Percentiles rank a stretch among this genome's conserved stretches.
phyloP scores from a whole-genome alignment of 1,140 invertebrate species.

The Heterodera schachtii region DNA sequence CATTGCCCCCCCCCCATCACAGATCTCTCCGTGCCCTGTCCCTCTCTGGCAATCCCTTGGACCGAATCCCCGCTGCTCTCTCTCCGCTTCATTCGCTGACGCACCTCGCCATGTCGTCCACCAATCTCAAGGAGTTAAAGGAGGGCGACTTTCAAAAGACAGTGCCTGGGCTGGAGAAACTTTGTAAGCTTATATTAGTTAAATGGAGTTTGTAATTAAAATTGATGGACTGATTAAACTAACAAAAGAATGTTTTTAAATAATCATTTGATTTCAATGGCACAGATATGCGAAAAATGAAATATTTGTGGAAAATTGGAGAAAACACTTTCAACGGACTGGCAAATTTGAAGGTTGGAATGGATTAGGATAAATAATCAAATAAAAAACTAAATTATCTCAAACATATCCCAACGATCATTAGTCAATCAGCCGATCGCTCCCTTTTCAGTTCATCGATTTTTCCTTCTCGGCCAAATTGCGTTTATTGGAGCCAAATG shows the following conservation, averaged over 20 bases:
- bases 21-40: constrained; percentile 26
- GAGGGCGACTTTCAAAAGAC: background rate
- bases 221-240: no score
- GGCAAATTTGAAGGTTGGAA: constrained; percentile 14
- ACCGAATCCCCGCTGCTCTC: constrained; percentile 3
- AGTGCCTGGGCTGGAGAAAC: background rate
- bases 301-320: constrained; percentile 8
- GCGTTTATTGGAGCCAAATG: constrained; percentile 1
- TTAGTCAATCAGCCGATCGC: background rate
- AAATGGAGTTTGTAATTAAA: no score
- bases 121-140: constrained; percentile 2
- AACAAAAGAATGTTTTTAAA: background rate
- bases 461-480: constrained; percentile 23
- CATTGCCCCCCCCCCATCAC: background rate
- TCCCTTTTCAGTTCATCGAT: constrained; percentile 14
- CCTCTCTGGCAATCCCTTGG: constrained; percentile 30
- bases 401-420: no score
- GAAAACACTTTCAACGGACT: constrained; percentile 27
- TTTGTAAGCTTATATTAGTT: background rate
- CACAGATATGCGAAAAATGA: constrained; percentile 25
- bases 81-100: background rate
- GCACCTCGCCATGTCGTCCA: constrained; percentile 10
- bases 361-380: no score
- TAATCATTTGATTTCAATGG: background rate
- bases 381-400: no score